These are phyloP conservation scores for Microdon myrmicae DNA, from an alignment of 2,888 invertebrate species.

Conservation along the genomic window DNA sequence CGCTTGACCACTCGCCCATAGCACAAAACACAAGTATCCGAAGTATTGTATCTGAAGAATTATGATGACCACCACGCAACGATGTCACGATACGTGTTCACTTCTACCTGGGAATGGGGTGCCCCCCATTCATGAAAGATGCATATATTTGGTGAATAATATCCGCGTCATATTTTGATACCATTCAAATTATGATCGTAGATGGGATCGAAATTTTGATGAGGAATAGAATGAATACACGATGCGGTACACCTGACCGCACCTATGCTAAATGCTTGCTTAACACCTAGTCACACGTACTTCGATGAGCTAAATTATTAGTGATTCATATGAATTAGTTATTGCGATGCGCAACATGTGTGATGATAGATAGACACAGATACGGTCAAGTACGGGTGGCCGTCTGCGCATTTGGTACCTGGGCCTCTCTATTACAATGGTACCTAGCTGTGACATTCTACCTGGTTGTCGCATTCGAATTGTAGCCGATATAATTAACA, in stretches of 20 bases:
- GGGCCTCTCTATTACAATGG: conserved; percentile 37
- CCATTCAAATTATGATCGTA: conserved; percentile 34
- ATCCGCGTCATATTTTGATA: conserved; percentile 50
- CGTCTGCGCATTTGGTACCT: conserved; percentile 25
- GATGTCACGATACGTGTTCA: conserved; percentile 11
- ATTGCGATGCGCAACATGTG: conserved; percentile 48
- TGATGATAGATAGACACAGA: conserved; percentile 35
- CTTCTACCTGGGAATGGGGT: conserved; percentile 23
- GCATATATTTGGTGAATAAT: conserved; percentile 45
- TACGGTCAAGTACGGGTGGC: conserved; percentile 43
- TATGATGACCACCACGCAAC: conserved; percentile 14
- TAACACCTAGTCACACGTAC: too few relatives aligned
- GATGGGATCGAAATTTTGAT: conserved; percentile 4
- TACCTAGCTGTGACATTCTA: conserved; percentile 42
- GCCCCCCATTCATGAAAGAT: conserved; percentile 31
- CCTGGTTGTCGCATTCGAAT: conserved; percentile 44
- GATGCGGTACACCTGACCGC: conserved; percentile 46
- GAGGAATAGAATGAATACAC: conserved; percentile 4
- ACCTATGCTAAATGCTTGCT: conserved; percentile 35
- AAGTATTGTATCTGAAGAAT: conserved; percentile 38
- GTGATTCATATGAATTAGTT: conserved; percentile 42
- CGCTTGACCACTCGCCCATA: conserved; percentile 14
- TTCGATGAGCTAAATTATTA: conserved; percentile 44
- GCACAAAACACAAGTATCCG: conserved; percentile 24
- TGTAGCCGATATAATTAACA: conserved; percentile 51